phyloP scores from a whole-genome alignment of 2,888 invertebrate species.

The Ophioninae sp. region DNA sequence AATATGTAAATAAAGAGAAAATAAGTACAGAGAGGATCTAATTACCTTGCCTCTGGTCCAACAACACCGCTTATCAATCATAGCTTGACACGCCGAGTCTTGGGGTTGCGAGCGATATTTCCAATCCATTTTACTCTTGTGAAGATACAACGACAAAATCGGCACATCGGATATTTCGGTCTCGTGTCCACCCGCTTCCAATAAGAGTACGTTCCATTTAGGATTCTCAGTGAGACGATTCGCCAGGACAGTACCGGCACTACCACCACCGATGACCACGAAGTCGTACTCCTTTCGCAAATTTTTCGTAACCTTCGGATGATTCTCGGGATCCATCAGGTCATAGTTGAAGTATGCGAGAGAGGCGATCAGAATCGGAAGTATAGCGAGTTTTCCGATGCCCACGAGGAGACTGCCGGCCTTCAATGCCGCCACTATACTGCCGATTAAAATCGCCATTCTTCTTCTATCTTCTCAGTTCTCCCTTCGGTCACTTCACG shows the following conservation, averaged over 20 bases:
- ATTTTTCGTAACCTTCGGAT: conserved; percentile 85
- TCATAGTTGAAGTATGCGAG: conserved; percentile 93
- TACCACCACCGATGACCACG: conserved; percentile 91
- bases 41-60: conserved; percentile 93
- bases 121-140: conserved; percentile 95
- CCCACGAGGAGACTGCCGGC: conserved; percentile 87
- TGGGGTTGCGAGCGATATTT: conserved; percentile 94
- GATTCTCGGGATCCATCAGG: conserved; percentile 91
- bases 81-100: conserved; percentile 91
- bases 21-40: neutral
- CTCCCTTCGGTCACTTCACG: conserved; percentile 27
- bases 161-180: conserved; percentile 94
- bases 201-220: conserved; percentile 89
- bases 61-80: conserved; percentile 91
- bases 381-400: conserved; percentile 87
- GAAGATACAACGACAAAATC: conserved; percentile 91
- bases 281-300: conserved; percentile 90
- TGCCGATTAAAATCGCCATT: conserved; percentile 72
- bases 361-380: conserved; percentile 89
- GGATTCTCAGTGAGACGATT: conserved; percentile 90
- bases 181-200: conserved; percentile 94
- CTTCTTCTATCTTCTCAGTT: neutral
- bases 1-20: neutral
- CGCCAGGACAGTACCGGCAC: conserved; percentile 92
- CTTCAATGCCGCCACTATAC: conserved; percentile 87